These are phyloP conservation scores for Heliornis fulica DNA, from an alignment of 2,113 vertebrate genomes.

Conservation along the genomic window DNA sequence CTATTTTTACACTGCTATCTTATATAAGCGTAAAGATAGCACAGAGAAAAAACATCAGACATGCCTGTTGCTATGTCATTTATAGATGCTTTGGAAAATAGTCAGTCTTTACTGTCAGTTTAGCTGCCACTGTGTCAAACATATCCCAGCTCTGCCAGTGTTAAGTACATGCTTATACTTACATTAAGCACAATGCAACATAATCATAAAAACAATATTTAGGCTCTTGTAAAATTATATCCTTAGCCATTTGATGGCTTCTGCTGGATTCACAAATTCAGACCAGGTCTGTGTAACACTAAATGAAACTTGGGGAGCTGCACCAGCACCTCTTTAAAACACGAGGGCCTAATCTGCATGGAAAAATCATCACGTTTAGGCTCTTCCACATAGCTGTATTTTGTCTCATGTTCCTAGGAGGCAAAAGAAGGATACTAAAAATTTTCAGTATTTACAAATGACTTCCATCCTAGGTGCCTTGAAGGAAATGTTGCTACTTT, in stretches of 20 bases:
- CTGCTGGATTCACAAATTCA: not conserved
- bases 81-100: not conserved
- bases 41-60: not conserved
- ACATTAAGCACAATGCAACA: not conserved
- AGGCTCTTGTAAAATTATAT: not conserved
- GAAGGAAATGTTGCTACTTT: not conserved
- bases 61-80: not conserved
- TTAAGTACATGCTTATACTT: not conserved
- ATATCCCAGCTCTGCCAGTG: not conserved
- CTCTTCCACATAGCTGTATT: not conserved
- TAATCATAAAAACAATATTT: not conserved
- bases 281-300: not conserved
- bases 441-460: not conserved
- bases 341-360: not conserved
- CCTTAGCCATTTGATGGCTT: not conserved
- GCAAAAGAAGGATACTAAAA: not conserved
- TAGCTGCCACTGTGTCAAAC: not conserved
- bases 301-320: not conserved
- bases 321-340: not conserved
- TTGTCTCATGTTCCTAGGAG: not conserved
- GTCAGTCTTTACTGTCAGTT: not conserved
- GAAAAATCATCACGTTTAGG: not conserved
- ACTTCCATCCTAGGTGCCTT: not conserved
- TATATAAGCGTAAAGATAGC: not conserved
- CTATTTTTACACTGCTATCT: not conserved